Evolutionary conservation across 2,888 invertebrate genomes (phyloP).

Genomic region (Petrolisthes manimaculis): DNA sequence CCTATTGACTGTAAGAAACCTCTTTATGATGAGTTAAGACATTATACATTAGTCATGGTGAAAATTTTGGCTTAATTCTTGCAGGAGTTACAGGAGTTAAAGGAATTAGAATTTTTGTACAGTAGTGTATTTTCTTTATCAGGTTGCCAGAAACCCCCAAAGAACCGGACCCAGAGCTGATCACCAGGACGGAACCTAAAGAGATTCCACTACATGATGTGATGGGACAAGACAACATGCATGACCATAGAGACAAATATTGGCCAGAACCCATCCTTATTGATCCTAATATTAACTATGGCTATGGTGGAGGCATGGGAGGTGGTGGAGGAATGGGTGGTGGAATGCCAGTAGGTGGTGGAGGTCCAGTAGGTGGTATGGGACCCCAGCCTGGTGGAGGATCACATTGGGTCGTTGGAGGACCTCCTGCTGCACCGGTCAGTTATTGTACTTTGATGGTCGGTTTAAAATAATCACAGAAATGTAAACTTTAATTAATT

Average conservation of each 20-base stretch:
- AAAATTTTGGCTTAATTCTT: too few relatives aligned
- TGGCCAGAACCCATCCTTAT: conserved; percentile 89
- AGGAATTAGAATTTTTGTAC: background rate
- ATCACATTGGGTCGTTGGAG: conserved; percentile 45
- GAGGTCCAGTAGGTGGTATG: conserved; percentile 10
- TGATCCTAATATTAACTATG: conserved; percentile 69
- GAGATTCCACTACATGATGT: conserved; percentile 89
- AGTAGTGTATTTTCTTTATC: background rate
- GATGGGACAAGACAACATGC: conserved; percentile 83
- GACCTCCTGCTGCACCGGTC: conserved; percentile 23
- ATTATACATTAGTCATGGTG: background rate
- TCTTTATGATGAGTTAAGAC: background rate
- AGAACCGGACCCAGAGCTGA: conserved; percentile 88
- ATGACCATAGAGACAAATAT: conserved; percentile 81
- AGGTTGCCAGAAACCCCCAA: conserved; percentile 81
- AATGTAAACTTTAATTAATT: too few relatives aligned
- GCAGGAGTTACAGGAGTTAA: too few relatives aligned
- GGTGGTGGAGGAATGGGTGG: conserved; percentile 16
- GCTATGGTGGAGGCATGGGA: conserved; percentile 65
- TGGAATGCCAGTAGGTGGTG: background rate
- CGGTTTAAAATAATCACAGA: background rate
- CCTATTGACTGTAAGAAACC: too few relatives aligned
- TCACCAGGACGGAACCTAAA: conserved; percentile 81
- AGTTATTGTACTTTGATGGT: background rate
- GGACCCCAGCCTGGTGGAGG: conserved; percentile 24